Evolutionary conservation across 2,113 vertebrate genomes (phyloP).

Genomic region (Brevimyrus niger): DNA sequence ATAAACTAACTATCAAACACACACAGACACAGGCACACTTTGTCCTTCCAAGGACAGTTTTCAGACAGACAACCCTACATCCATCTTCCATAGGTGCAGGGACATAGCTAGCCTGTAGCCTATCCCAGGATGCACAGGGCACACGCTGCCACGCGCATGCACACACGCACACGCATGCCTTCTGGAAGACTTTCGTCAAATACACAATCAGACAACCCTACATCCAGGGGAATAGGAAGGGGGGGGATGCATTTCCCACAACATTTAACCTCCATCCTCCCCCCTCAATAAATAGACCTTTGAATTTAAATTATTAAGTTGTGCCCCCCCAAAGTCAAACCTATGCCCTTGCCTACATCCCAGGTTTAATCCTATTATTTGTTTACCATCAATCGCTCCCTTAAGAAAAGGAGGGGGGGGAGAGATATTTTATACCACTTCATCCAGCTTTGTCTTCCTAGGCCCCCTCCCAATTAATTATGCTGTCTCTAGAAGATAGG

Average conservation of each 20-base stretch:
- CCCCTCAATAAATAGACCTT: background rate
- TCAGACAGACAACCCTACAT: background rate
- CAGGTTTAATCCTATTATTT: background rate
- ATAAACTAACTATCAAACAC: background rate
- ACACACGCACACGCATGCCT: background rate
- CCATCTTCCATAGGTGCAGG: background rate
- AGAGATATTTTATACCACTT: background rate
- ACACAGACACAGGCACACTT: background rate
- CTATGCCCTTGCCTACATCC: background rate
- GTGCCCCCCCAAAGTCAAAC: background rate
- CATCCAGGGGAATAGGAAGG: background rate
- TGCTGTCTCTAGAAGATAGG: background rate
- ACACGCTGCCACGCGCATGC: background rate
- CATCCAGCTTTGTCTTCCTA: background rate
- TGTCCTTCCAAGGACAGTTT: background rate
- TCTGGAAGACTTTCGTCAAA: background rate
- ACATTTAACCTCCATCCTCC: background rate
- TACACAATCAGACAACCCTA: background rate
- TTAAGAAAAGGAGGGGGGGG: background rate
- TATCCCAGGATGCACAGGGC: background rate
- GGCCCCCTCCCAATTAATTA: background rate
- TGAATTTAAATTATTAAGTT: background rate
- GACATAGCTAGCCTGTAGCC: background rate
- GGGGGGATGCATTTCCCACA: background rate
- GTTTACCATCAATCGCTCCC: background rate